Base-by-base conservation (phyloP, 2,113 vertebrate species). In the Dromas ardeola region DNA sequence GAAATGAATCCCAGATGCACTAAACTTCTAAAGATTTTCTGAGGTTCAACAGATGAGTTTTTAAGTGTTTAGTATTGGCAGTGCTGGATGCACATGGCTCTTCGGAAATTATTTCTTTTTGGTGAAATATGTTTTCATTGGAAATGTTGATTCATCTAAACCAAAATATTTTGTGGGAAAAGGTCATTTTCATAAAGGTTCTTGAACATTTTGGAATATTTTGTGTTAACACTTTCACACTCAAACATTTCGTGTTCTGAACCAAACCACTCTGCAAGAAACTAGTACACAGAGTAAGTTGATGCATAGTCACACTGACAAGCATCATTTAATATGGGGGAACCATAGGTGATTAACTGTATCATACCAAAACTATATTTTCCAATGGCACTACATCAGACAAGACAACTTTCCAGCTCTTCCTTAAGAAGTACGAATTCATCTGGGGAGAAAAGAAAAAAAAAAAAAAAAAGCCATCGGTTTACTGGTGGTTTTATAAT, bases 141-240 rank as follows among this genome's bases (percentile, higher is more conserved):
- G 65, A 92, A 95, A 88, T 55, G 59, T 47, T 93, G 6, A 78
- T 93, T 94, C 52, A 90, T 79, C 61, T 76, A 72, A 85, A 90
- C 11, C 10, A 85, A 92, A 92, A 67, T 87, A 43, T 69, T 82
- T 77, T 76, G 40, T 72, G n/a, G 38, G 26, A 65, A 79, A 79
- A 63, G 12, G 8, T 67, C 11, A 90, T 59, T 76, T 90, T 85
- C 32, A 76, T 42, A 87, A 92, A 43, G 18, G 14, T 85, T 61
- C 38, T 73, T 34, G 15, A 85, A 53, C 3, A 23, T 58, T 90
- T 34, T 67, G 5, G 38, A 84, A 55, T 4, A 26, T 76, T 67
- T 86, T 76, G 1, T 79, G 5, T 88, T 88, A 95, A 88, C n/a
- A 29, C 38, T 85, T 91, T 86, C 34, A 74, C 55, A 70, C 15